Base-by-base conservation (phyloP, 1,140 invertebrate genomes). In the Plutomurus gul region DNA sequence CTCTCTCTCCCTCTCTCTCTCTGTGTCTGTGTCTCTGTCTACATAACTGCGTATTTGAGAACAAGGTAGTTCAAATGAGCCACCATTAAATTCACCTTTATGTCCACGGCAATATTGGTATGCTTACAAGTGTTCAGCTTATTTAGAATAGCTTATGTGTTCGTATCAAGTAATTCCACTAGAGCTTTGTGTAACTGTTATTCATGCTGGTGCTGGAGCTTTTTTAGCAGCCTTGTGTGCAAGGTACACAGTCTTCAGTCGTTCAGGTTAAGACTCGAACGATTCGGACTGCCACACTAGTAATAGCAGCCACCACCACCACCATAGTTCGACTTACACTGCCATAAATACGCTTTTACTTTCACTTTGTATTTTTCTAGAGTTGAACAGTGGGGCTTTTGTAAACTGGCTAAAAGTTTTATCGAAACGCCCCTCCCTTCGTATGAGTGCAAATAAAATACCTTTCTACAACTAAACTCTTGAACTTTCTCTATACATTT, bases 341-440 rank as follows among this genome's bases (percentile, higher is more conserved):
- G 18, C 16, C 40, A 40, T 46, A 72, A 72, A 39, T 72, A 40
- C 37, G 43, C 18, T 72, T 72, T 72, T 72, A 39, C 11, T 60
- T 27, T 76, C 49, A 56, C 22, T 51, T 51, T 18, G n/a, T 39
- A 37, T 46, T 37, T 56, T 40, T 36, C 33, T n/a, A 39, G 20
- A 74, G 40, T 49, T 25, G 40, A 75, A 49, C 46, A 47, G 46
- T n/a, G 49, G 46, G 39, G 25, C 40, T 36, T 36, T n/a, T 16
- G 46, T 47, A 47, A 75, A 47, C 73, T 20, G 49, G 18, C 27
- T 36, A 76, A 39, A 47, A 36, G 33, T 56, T 76, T 56, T 47
- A 76, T 49, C 36, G 75, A 76, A 36, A 36, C 73, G 30, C 20
- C n/a, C n/a, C n/a, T 73, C 43, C 25, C 43, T 47, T 73, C 43